Base-by-base conservation (phyloP, 53 echinoderm and acorn worm species). In the Luidia sarsii region DNA sequence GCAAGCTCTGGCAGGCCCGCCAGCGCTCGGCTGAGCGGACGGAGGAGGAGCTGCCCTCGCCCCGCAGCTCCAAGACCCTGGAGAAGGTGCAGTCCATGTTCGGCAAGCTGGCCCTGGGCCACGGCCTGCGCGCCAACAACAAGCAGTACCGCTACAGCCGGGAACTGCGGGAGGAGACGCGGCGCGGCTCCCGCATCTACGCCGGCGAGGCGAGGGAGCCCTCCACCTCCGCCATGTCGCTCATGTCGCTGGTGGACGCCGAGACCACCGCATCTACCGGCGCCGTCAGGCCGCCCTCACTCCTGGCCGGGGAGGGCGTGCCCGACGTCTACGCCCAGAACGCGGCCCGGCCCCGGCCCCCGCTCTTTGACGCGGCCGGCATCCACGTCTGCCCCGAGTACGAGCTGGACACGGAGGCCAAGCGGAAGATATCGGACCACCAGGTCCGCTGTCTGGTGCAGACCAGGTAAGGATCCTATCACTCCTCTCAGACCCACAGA, bases 111-210 rank as follows among this genome's bases (percentile, higher is more conserved):
- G 84, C 81, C 4, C 87, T 81, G 41, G 81, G 90, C 23, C 85
- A 67, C 13, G 74, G 81, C 11, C 73, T 48, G 1, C 92, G 90
- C 69, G 66, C 89, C 41, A n/a, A n/a, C n/a, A n/a, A n/a, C n/a
- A 90, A 57, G 61, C 89, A 90, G 46, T 95, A 95, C 63, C 87
- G 95, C 60, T 95, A 92, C 79, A 95, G 95, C 68, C 85, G 87
- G 52, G 92, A 90, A 56, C 75, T 90, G 57, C 57, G 92, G 43
- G 95, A 95, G 45, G 92, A 87, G 39, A 90, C 85, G 4, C 71
- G 92, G 30, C 75, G 95, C 45, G 92, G 92, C 7, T 90, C 92
- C 10, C 45, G 62, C 25, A 82, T 85, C 39, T 77, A 50, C 3
- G 39, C 33, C 8, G 49, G 36, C 50, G 33, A 68, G 0, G 22